These are phyloP conservation scores for Microplitis demolitor DNA, from an alignment of 1,140 invertebrate species.

Conservation along the genomic window DNA sequence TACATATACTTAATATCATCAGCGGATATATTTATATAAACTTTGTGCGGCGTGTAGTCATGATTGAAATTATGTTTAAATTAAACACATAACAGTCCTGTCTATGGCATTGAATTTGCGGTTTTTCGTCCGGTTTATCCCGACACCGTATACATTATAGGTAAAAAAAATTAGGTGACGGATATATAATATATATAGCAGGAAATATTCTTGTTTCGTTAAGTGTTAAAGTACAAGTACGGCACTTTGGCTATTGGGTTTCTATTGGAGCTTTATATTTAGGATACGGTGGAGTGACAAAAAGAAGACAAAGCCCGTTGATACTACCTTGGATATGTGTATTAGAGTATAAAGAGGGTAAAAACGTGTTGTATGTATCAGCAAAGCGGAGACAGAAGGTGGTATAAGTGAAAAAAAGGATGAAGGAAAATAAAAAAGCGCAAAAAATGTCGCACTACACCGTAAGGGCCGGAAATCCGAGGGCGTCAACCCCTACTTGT, in stretches of 20 bases:
- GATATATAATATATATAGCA: slow-evolving; percentile 39
- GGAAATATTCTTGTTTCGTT: slow-evolving; percentile 59
- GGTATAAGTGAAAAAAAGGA: slow-evolving; percentile 5
- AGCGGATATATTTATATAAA: too few species aligned
- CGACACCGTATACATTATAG: too few species aligned
- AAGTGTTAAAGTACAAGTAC: slow-evolving; percentile 55
- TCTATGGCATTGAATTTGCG: slow-evolving; percentile 50
- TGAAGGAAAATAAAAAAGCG: slow-evolving; percentile 14
- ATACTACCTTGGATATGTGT: neutral
- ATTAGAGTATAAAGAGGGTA: slow-evolving; percentile 14
- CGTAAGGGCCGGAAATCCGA: slow-evolving; percentile 54
- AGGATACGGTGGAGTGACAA: slow-evolving; percentile 27
- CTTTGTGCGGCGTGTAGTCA: too few species aligned
- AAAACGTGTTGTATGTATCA: slow-evolving; percentile 30
- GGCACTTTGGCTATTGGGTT: slow-evolving; percentile 53
- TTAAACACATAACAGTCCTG: too few species aligned
- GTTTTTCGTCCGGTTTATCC: slow-evolving; percentile 54
- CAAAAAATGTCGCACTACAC: slow-evolving; percentile 13
- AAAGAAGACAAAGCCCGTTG: slow-evolving; percentile 24
- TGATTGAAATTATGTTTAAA: neutral
- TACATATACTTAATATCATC: too few species aligned
- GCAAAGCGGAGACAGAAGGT: slow-evolving; percentile 32
- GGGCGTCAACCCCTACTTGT: slow-evolving; percentile 53
- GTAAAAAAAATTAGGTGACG: slow-evolving; percentile 25
- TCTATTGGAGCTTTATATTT: slow-evolving; percentile 10